Evolutionary conservation across 2,113 vertebrate species (phyloP).

Genomic region (Rhinoptilus africanus): DNA sequence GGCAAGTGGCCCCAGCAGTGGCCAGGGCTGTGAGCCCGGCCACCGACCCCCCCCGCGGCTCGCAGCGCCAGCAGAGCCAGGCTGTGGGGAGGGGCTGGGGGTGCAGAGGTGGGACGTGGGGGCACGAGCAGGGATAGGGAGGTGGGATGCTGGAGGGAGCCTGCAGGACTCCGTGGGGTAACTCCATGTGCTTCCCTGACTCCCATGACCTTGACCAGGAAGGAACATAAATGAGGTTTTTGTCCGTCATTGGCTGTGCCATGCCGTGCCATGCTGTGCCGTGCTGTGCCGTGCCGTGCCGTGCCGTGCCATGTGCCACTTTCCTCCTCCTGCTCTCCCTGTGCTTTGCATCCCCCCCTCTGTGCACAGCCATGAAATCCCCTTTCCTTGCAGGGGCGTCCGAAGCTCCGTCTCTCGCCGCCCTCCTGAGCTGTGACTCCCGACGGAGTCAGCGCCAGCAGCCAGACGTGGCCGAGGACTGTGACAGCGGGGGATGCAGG

Average conservation of each 20-base stretch:
- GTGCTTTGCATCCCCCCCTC: not conserved
- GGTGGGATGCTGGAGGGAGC: not conserved
- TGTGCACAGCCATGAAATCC: not conserved
- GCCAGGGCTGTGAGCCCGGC: accelerated
- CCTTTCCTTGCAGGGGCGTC: not conserved
- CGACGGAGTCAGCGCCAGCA: not conserved
- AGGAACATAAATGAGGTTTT: not conserved
- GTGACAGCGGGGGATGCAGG: not conserved
- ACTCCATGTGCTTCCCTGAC: accelerated
- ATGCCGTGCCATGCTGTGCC: not conserved
- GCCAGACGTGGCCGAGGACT: not conserved
- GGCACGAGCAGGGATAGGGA: not conserved
- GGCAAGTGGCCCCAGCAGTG: accelerated
- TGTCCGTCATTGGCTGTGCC: accelerated
- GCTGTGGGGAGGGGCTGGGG: not conserved
- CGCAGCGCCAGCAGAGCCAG: accelerated
- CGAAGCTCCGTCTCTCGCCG: not conserved
- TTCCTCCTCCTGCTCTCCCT: not conserved
- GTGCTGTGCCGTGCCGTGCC: accelerated
- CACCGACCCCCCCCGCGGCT: accelerated
- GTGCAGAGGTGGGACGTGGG: not conserved
- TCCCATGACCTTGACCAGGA: not conserved
- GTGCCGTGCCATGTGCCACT: accelerated
- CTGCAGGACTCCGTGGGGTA: not conserved
- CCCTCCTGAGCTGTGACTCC: not conserved